These are phyloP conservation scores for Pteria penguin DNA, from an alignment of 2,888 invertebrate genomes.

Conservation along the genomic window DNA sequence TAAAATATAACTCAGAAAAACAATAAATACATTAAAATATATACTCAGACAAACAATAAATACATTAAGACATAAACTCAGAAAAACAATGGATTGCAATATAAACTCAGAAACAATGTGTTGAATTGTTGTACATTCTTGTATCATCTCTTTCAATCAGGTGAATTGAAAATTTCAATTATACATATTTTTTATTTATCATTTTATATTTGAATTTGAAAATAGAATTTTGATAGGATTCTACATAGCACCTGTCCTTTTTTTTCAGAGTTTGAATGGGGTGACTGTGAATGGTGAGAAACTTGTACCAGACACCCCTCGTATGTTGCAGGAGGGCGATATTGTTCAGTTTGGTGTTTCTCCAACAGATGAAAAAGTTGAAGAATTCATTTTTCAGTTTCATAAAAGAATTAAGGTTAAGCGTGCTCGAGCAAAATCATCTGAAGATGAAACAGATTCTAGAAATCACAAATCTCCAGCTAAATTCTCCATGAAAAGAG, in stretches of 20 bases:
- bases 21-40: too few species aligned
- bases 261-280: slow-evolving; percentile 73
- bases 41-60: too few species aligned
- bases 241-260: background rate
- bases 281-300: slow-evolving; percentile 69
- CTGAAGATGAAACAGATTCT: slow-evolving; percentile 23
- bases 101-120: too few species aligned
- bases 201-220: too few species aligned
- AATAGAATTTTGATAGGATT: too few species aligned
- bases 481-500: slow-evolving; percentile 36
- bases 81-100: too few species aligned
- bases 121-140: too few species aligned
- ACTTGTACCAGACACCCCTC: slow-evolving; percentile 51
- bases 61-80: too few species aligned
- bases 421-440: slow-evolving; percentile 37
- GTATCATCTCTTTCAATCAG: too few species aligned
- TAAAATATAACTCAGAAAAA: too few species aligned
- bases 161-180: too few species aligned
- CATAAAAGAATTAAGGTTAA: slow-evolving; percentile 60
- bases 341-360: slow-evolving; percentile 69
- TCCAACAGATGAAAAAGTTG: slow-evolving; percentile 50
- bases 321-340: slow-evolving; percentile 67
- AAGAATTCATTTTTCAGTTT: slow-evolving; percentile 69
- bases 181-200: too few species aligned
- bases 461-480: background rate